Evolutionary conservation across 2,888 invertebrate genomes (phyloP).

Genomic region (Macrosiphum euphorbiae): DNA sequence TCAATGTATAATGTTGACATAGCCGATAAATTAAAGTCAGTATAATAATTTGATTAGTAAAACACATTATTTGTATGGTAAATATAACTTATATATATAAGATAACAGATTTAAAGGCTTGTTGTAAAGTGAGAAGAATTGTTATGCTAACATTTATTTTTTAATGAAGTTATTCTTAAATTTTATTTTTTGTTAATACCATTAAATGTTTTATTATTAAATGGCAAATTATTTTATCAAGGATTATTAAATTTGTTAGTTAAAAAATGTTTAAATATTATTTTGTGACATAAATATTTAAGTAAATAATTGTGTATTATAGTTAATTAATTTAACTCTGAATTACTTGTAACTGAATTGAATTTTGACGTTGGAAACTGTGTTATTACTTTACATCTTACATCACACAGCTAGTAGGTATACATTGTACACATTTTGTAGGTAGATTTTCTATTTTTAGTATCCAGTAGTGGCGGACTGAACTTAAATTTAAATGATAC

Average conservation of each 20-base stretch:
- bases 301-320: not conserved
- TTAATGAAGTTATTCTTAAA: too few species aligned
- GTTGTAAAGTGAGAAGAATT: not conserved
- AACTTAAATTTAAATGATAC: too few species aligned
- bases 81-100: not conserved
- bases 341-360: not conserved
- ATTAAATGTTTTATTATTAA: not conserved
- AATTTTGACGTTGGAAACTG: not conserved
- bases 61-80: not conserved
- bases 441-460: not conserved
- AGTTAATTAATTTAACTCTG: not conserved
- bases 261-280: not conserved
- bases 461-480: not conserved
- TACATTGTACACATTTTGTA: not conserved
- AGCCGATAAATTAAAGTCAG: not conserved
- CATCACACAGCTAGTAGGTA: not conserved
- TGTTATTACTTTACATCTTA: not conserved
- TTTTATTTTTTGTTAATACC: not conserved
- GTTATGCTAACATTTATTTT: not conserved
- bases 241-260: not conserved
- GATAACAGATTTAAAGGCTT: not conserved
- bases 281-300: not conserved
- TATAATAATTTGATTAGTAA: not conserved
- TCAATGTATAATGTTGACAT: not conserved
- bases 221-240: not conserved